Evolutionary conservation across 2,113 vertebrate species (phyloP).

Genomic region (Heptranchias perlo): DNA sequence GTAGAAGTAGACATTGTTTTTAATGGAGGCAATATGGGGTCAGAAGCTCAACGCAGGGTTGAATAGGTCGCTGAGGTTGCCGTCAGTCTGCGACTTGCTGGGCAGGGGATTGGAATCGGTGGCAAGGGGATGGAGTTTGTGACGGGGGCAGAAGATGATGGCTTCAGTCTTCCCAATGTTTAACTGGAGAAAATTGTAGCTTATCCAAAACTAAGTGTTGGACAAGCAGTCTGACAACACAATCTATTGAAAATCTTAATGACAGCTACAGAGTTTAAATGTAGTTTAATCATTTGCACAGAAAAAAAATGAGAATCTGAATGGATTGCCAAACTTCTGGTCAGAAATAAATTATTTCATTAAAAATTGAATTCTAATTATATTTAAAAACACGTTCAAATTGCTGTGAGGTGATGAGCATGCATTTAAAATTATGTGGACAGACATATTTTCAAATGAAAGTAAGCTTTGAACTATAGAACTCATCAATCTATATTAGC

Average conservation of each 20-base stretch:
- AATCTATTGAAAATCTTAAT: neutral
- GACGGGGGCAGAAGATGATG: neutral
- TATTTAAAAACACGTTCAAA: neutral
- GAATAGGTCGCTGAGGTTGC: neutral
- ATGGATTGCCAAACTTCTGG: neutral
- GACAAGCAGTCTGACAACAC: neutral
- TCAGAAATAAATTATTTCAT: neutral
- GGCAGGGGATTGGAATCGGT: neutral
- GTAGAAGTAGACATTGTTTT: neutral
- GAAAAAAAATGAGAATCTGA: neutral
- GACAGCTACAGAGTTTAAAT: neutral
- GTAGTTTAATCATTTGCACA: neutral
- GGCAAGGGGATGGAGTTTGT: neutral
- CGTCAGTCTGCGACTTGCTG: neutral
- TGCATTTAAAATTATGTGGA: neutral
- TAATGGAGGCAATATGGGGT: neutral
- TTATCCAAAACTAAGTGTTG: neutral
- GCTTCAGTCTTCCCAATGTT: neutral
- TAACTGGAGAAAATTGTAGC: neutral
- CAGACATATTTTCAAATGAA: neutral
- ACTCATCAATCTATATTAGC: neutral
- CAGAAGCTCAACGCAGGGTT: neutral
- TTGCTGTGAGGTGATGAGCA: neutral
- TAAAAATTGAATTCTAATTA: slow-evolving; percentile 1
- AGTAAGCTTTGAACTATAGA: neutral